These are phyloP conservation scores for Drosophila sturtevanti DNA, from an alignment of 1,140 invertebrate genomes.

Conservation along the genomic window DNA sequence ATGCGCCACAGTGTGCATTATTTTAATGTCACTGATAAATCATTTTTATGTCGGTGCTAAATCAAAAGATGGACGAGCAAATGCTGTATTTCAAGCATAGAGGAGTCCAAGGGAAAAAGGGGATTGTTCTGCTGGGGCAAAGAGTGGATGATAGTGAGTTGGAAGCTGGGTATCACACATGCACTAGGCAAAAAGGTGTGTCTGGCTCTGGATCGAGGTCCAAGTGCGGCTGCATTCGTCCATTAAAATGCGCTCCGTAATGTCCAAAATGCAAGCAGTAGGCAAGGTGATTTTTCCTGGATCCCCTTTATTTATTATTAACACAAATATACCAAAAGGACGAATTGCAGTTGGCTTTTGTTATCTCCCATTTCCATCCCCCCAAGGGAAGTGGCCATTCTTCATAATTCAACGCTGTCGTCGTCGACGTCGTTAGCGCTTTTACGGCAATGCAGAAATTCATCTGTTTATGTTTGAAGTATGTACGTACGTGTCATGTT, in stretches of 20 bases:
- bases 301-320: slow-evolving; percentile 78
- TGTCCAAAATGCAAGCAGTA: slow-evolving; percentile 70
- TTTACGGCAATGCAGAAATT: slow-evolving; percentile 67
- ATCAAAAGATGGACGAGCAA: slow-evolving; percentile 82
- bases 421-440: slow-evolving; percentile 49
- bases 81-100: slow-evolving; percentile 73
- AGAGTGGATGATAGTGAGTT: background rate
- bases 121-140: background rate
- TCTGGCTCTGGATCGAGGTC: slow-evolving; percentile 8
- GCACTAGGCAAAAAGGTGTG: slow-evolving; percentile 49
- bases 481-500: slow-evolving; percentile 65
- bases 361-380: slow-evolving; percentile 27
- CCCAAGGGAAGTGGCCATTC: slow-evolving; percentile 55
- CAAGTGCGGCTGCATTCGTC: slow-evolving; percentile 64
- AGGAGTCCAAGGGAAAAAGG: background rate
- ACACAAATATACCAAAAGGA: slow-evolving; percentile 78
- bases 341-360: slow-evolving; percentile 64
- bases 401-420: slow-evolving; percentile 70
- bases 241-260: slow-evolving; percentile 78
- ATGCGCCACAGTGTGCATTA: slow-evolving; percentile 83
- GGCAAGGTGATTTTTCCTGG: background rate
- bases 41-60: slow-evolving; percentile 83
- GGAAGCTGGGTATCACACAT: slow-evolving; percentile 53
- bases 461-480: slow-evolving; percentile 77
- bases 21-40: slow-evolving; percentile 83